These are phyloP conservation scores for Drosophila orena DNA, from an alignment of 1,140 invertebrate species.

Conservation along the genomic window DNA sequence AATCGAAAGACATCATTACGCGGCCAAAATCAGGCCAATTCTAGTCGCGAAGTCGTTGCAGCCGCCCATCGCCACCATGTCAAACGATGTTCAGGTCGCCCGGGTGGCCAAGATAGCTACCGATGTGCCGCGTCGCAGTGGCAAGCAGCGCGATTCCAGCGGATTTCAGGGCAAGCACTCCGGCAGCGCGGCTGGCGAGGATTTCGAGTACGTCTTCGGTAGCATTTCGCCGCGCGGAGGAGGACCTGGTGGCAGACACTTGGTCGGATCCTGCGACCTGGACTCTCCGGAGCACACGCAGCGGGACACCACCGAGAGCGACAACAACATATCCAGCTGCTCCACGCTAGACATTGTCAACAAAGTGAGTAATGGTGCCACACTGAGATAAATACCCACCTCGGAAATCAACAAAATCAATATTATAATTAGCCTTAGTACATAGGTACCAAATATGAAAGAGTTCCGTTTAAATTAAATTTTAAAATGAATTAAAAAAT, in stretches of 20 bases:
- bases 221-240: constrained; percentile 68
- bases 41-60: constrained; percentile 11
- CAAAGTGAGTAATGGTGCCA: constrained; percentile 60
- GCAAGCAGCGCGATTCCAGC: constrained; percentile 37
- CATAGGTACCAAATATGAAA: too few species aligned
- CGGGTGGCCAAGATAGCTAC: constrained; percentile 68
- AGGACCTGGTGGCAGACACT: constrained; percentile 33
- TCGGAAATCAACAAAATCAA: background rate
- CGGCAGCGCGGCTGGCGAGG: constrained; percentile 41
- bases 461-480: too few species aligned
- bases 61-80: constrained; percentile 48
- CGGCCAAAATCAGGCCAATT: constrained; percentile 21
- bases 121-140: constrained; percentile 49
- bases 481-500: too few species aligned
- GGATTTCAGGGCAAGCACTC: constrained; percentile 40
- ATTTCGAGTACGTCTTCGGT: constrained; percentile 71
- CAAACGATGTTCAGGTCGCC: constrained; percentile 82
- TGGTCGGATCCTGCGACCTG: constrained; percentile 53
- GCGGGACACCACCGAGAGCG: constrained; percentile 77
- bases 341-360: constrained; percentile 84
- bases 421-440: too few species aligned
- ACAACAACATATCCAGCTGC: constrained; percentile 84
- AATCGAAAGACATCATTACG: constrained; percentile 52
- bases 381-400: constrained; percentile 7
- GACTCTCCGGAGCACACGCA: constrained; percentile 78